A percentile compares a stretch with the other conserved stretches of the same genome.
These are phyloP conservation scores for Rhinella marina DNA, from an alignment of 2,797 vertebrate genomes.

Conservation along the genomic window DNA sequence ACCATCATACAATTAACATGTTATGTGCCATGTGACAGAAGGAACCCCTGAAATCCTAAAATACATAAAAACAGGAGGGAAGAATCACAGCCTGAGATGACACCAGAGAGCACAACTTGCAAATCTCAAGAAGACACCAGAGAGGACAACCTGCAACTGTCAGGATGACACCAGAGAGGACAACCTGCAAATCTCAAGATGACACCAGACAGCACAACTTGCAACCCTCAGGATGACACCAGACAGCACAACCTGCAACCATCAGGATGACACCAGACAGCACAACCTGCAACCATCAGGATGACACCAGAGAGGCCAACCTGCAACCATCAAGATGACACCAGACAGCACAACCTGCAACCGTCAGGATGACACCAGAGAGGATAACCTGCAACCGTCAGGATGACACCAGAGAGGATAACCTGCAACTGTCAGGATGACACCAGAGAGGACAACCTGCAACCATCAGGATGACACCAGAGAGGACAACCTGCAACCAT, in stretches of 20 bases:
- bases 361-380: too few relatives aligned
- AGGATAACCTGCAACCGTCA: too few relatives aligned
- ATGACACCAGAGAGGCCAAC: background rate
- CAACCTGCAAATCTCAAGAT: too few relatives aligned
- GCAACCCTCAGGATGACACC: too few relatives aligned
- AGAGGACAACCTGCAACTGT: background rate
- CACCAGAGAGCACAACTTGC: background rate
- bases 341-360: too few relatives aligned
- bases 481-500: background rate
- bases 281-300: background rate
- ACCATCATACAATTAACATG: background rate
- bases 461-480: background rate
- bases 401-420: too few relatives aligned
- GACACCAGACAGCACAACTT: too few relatives aligned
- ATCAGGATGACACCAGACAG: background rate
- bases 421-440: background rate
- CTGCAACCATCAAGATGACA: background rate
- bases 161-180: too few relatives aligned
- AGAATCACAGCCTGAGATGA: background rate
- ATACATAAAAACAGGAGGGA: background rate
- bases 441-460: background rate
- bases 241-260: too few relatives aligned
- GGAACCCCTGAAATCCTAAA: background rate
- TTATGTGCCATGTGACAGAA: background rate
- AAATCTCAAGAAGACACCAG: background rate